Base-by-base conservation (phyloP, 2,888 invertebrate species). In the Ophion costatus region DNA sequence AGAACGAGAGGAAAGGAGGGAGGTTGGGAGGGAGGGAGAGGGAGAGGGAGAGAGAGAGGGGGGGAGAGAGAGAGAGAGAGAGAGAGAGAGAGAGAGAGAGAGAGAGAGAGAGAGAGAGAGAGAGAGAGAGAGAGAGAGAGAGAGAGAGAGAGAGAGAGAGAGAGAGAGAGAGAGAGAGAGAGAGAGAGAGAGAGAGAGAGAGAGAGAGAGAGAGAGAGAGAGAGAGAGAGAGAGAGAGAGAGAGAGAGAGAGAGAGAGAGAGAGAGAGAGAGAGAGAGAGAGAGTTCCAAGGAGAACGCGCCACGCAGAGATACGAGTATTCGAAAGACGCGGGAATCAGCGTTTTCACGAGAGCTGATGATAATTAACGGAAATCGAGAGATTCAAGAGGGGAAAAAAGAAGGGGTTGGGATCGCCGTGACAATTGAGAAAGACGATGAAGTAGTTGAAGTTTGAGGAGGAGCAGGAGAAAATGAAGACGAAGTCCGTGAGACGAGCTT, bases 311-410 rank as follows among this genome's bases (percentile, higher is more conserved):
- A 70, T 57, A 56, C 42, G 71, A 33, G 70, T 51, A 70, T 82
- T 57, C 56, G 66, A 67, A 64, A 61, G 76, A 76, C 79, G 71
- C 67, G 80, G 22, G 80, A 85, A 82, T 82, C 85, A 85, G 82
- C 85, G 80, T 82, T 82, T 85, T 82, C 82, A 61, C 71, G 76
- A 80, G 66, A 74, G 67, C 22, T 80, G 82, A 85, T 77, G 85
- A 85, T 85, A 85, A 85, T 82, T 85, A 80, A 82, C 80, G 82
- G 67, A 51, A 79, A 76, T 79, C 67, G 57, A 42, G 66, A 63
- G 80, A 67, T 56, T 22, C 20, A 29, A 67, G 42, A 29, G 38
- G 38, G 22, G 22, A 56, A 56, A 79, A 56, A 73, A 38, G 33
- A 70, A 63, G 51, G 61, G 22, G 45, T 33, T 51, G 69, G 51